These are phyloP conservation scores for Oxyruncus cristatus DNA, from an alignment of 2,113 vertebrate genomes.

Conservation along the genomic window DNA sequence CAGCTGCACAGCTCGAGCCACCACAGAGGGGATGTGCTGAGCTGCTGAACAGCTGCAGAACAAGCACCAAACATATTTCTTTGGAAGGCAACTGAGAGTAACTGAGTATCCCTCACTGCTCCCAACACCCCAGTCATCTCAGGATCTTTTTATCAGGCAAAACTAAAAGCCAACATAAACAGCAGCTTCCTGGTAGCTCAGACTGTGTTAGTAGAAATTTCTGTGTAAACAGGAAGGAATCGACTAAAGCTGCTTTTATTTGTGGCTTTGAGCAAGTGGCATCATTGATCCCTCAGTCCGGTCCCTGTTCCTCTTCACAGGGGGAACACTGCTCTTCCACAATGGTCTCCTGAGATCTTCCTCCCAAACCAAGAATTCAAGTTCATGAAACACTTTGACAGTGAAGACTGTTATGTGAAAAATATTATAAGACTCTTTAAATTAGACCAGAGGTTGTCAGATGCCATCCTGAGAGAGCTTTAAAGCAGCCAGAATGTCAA, in stretches of 20 bases:
- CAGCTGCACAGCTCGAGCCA: background rate
- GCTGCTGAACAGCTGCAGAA: background rate
- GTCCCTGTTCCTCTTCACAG: background rate
- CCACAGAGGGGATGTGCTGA: background rate
- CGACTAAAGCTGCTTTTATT: background rate
- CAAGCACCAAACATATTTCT: background rate
- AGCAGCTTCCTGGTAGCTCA: background rate
- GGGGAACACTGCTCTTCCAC: background rate
- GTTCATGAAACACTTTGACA: background rate
- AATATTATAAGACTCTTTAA: background rate
- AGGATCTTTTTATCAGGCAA: background rate
- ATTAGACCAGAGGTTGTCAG: background rate
- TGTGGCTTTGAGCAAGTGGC: background rate
- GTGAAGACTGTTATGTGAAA: background rate
- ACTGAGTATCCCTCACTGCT: accelerated
- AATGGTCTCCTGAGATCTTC: background rate
- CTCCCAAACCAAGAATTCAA: background rate
- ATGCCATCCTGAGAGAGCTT: background rate
- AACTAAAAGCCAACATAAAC: background rate
- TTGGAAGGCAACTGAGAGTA: background rate
- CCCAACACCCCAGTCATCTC: accelerated
- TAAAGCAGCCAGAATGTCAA: background rate
- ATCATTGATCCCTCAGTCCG: background rate
- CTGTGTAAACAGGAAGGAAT: background rate
- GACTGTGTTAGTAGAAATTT: background rate